A percentile compares a stretch with the other conserved stretches of the same genome.
These are phyloP conservation scores for Pseudonaja textilis DNA, from an alignment of 2,113 vertebrate genomes.

Conservation along the genomic window DNA sequence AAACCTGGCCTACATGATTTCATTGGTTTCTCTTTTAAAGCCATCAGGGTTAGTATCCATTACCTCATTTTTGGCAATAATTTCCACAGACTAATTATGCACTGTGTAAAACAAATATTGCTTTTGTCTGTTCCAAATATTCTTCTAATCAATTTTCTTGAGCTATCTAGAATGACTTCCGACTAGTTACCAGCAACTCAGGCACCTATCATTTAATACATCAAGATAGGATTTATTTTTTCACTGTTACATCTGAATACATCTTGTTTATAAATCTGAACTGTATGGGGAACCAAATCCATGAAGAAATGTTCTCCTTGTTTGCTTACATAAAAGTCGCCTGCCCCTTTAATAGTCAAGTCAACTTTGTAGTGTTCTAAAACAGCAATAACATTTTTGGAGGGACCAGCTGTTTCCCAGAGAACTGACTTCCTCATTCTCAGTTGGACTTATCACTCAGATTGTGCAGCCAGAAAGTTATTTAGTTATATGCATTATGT, in stretches of 20 bases:
- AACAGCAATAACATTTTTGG: constrained; percentile 44
- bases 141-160: neutral
- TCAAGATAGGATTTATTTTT: neutral
- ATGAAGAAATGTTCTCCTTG: neutral
- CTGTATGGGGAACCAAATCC: neutral
- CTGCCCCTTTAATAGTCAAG: neutral
- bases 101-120: neutral
- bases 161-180: neutral
- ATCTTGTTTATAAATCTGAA: neutral
- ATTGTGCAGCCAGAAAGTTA: constrained; percentile 67
- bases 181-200: neutral
- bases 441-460: constrained; percentile 57
- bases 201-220: neutral
- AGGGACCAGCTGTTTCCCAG: constrained; percentile 10
- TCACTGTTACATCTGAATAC: neutral
- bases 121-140: neutral
- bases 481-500: constrained; percentile 66
- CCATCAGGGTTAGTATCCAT: neutral
- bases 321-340: neutral
- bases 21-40: neutral
- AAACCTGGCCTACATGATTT: neutral
- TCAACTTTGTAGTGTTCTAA: constrained; percentile 33
- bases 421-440: constrained; percentile 49
- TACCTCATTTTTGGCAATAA: neutral
- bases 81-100: neutral